Conservation (phyloP, 2,113 vertebrate species). For the Aphyosemion australe region DNA sequence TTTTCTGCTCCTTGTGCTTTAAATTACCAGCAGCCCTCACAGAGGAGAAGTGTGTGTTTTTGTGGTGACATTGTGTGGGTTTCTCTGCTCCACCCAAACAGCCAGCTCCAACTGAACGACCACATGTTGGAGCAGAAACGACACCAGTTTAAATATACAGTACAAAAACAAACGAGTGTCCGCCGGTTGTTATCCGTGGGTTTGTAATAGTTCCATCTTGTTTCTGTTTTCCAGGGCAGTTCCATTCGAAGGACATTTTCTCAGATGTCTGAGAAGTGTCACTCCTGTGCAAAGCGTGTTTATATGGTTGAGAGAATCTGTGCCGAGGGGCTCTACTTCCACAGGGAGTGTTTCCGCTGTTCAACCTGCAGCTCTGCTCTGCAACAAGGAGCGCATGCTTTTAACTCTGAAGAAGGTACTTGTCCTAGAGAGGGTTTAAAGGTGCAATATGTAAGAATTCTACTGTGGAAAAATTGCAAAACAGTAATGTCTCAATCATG, state of each 20-base stretch:
- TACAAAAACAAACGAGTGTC: not conserved
- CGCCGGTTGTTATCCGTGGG: not conserved
- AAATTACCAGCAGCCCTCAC: constrained; percentile 43
- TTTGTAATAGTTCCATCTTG: constrained; percentile 1
- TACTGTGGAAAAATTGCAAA: too few species aligned
- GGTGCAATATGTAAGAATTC: too few species aligned
- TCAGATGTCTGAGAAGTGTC: constrained; percentile 86
- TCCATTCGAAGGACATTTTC: constrained; percentile 82
- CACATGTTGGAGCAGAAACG: constrained; percentile 56
- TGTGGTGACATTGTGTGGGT: constrained; percentile 58
- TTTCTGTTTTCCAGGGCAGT: constrained; percentile 75
- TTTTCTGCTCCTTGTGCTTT: constrained; percentile 47
- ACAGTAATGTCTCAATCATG: too few species aligned
- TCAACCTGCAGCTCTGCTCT: constrained; percentile 84
- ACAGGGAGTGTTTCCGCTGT: constrained; percentile 95
- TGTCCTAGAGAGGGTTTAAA: not conserved
- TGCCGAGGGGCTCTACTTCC: constrained; percentile 93
- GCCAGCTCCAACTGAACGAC: constrained; percentile 40
- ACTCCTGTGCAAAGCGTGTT: constrained; percentile 89
- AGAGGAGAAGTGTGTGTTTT: constrained; percentile 48
- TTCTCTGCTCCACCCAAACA: constrained; percentile 56
- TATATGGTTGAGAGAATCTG: constrained; percentile 93
- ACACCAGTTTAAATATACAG: not conserved
- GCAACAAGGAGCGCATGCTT: constrained; percentile 87
- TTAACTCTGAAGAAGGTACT: constrained; percentile 88